Base-by-base conservation (phyloP, 1,140 invertebrate species). In the Apis cerana region DNA sequence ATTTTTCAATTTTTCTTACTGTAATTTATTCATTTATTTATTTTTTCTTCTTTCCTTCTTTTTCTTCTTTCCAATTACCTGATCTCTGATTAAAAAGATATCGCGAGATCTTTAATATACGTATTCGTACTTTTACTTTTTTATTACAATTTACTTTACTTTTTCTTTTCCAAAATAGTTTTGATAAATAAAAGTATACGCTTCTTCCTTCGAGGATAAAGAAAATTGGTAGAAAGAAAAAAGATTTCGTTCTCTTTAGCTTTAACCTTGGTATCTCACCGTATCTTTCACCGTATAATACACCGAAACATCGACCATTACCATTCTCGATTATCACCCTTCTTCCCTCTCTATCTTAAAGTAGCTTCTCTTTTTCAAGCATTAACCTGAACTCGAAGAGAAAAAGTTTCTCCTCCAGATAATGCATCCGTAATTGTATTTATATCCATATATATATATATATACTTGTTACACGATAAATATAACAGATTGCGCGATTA, bases 321-420 rank as follows among this genome's bases (percentile, higher is more conserved):
- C 64, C 72, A 75, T 78, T 54, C 71, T 56, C 54, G 65, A 83
- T 87, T 82, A 85, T 82, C 64, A 23, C 54, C 27, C 23, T 61
- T 1, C 33, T n/a, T 23, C 54, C n/a, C 23, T 61, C 2, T 5
- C 33, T 23, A 23, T 75, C 54, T 52, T 64, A 70, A 78, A 61
- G 61, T 56, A 43, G 12, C 52, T 82, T 77, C 50, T 77, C 56
- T 74, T 81, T 82, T 77, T 33, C 50, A 77, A 77, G 13, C 54
- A 54, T 74, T 76, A 85, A 11, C 43, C 56, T 43, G 8, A 76
- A 84, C 76, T 27, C 71, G 64, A 82, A 50, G 71, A 52, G 54
- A 64, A 82, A 27, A 82, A 59, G 80, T 27, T 74, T 27, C 68
- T 54, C 52, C 65, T 72, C 78, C 21, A 48, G 50, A 74, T 52